Conservation (phyloP, 2,113 vertebrate genomes). For the Rhinolophus sinicus region DNA sequence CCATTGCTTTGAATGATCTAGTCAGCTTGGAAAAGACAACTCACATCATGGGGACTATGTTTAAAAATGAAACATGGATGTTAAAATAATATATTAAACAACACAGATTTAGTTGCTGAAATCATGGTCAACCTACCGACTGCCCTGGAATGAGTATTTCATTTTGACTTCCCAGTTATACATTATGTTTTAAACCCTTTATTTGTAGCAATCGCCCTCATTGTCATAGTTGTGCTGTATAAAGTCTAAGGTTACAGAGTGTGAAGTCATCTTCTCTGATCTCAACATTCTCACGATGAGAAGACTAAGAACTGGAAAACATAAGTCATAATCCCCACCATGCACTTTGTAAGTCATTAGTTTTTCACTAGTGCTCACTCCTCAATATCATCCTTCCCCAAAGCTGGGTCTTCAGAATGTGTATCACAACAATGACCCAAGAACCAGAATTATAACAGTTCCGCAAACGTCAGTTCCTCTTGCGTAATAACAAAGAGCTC, state of each 20-base stretch:
- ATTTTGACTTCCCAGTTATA: not conserved
- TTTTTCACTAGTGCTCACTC: not conserved
- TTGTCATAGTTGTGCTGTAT: not conserved
- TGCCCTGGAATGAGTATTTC: not conserved
- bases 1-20: conserved; percentile 36
- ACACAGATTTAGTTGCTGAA: not conserved
- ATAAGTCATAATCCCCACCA: accelerated
- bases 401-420: not conserved
- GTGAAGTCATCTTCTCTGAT: not conserved
- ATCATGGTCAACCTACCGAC: not conserved
- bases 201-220: too few species aligned
- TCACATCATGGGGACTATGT: conserved; percentile 17
- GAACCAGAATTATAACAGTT: not conserved
- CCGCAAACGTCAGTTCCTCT: not conserved
- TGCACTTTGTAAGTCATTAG: not conserved
- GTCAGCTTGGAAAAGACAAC: conserved; percentile 56
- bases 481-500: not conserved
- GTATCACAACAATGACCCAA: not conserved
- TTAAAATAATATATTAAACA: not conserved
- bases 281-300: not conserved
- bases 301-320: not conserved
- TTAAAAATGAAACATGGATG: conserved; percentile 48
- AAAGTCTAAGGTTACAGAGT: not conserved
- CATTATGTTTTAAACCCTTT: not conserved
- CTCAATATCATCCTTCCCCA: not conserved